Conservation (phyloP, 1,140 invertebrate genomes). For the Caerostris darwini region DNA sequence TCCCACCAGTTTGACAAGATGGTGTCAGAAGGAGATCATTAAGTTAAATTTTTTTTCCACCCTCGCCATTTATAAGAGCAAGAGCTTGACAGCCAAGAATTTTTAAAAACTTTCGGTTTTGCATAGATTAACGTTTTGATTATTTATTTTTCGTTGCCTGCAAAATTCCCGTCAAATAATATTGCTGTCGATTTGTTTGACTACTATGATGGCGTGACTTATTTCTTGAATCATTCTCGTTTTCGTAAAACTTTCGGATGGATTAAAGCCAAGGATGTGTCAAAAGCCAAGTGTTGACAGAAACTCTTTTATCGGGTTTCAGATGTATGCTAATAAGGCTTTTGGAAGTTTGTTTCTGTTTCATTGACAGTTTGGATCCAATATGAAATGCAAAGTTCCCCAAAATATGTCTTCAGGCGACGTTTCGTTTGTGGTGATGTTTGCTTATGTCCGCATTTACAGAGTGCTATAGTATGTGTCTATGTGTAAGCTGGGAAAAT, state of each 20-base stretch:
- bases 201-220: neutral
- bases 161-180: neutral
- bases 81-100: neutral
- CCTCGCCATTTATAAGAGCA: neutral
- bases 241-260: neutral
- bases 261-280: slow-evolving; percentile 6
- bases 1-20: neutral
- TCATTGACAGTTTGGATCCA: neutral
- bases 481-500: too few relatives aligned
- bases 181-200: slow-evolving; percentile 9
- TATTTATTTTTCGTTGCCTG: neutral
- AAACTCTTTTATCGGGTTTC: neutral
- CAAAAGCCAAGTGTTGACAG: neutral
- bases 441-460: too few relatives aligned
- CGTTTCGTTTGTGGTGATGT: too few relatives aligned
- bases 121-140: neutral
- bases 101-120: slow-evolving; percentile 26
- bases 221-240: neutral
- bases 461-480: too few relatives aligned
- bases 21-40: neutral
- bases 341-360: neutral
- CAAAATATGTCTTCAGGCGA: neutral
- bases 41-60: neutral
- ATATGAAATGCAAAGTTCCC: neutral
- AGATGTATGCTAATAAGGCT: neutral